Conservation (phyloP, 2,113 vertebrate species). For the Dipodomys spectabilis region DNA sequence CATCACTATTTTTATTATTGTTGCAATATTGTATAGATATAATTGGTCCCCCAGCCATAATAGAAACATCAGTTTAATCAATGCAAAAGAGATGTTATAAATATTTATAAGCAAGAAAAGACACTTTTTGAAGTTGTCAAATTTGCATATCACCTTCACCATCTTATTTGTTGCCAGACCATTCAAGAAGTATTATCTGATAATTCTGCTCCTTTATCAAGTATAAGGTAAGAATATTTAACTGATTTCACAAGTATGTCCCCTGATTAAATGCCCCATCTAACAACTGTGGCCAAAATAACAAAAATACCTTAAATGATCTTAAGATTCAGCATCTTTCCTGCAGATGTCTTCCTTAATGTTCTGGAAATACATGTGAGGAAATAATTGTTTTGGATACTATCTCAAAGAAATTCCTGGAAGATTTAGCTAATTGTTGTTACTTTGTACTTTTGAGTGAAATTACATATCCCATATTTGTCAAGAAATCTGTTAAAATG, state of each 20-base stretch:
- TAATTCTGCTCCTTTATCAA: slow-evolving; percentile 84
- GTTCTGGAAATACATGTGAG: neutral
- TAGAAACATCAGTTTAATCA: neutral
- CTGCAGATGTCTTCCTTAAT: neutral
- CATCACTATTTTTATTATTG: slow-evolving; percentile 23
- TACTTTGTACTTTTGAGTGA: too few species aligned
- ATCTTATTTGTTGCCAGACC: slow-evolving; percentile 85
- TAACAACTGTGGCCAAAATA: neutral
- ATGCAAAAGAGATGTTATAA: neutral
- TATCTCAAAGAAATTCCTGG: slow-evolving; percentile 42
- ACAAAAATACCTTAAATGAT: neutral
- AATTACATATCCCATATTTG: slow-evolving; percentile 2
- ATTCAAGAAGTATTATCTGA: slow-evolving; percentile 92
- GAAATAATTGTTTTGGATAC: neutral
- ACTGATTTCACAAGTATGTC: neutral
- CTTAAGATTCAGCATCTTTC: slow-evolving; percentile 16
- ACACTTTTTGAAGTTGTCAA: slow-evolving; percentile 8
- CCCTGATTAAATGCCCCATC: neutral
- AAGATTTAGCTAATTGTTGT: neutral
- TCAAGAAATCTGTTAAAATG: neutral
- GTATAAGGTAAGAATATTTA: slow-evolving; percentile 88
- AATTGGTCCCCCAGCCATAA: neutral
- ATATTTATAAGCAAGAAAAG: slow-evolving; percentile 41
- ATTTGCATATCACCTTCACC: slow-evolving; percentile 40
- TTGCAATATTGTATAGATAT: neutral